Conservation (phyloP, 2,113 vertebrate species). For the Lipophrys pholis region DNA sequence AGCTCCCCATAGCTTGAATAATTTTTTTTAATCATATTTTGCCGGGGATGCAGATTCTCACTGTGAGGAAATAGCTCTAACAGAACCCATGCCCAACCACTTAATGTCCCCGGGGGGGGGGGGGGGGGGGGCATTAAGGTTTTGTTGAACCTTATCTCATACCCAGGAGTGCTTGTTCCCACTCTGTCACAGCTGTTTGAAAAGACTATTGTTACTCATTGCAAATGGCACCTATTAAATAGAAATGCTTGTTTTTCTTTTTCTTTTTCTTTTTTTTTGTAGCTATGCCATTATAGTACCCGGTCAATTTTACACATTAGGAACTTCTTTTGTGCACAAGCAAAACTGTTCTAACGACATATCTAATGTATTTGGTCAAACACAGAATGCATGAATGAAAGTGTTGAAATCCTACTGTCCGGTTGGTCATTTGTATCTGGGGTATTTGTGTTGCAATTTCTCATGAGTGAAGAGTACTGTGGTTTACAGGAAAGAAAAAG, state of each 20-base stretch:
- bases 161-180: neutral
- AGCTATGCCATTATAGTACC: neutral
- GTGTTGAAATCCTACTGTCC: neutral
- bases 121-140: slow-evolving; percentile 11
- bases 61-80: neutral
- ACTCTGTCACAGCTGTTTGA: slow-evolving; percentile 13
- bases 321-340: neutral
- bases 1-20: neutral
- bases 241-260: neutral
- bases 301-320: neutral
- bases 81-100: neutral
- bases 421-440: too few relatives aligned
- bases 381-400: neutral
- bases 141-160: slow-evolving; percentile 4
- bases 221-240: neutral
- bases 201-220: neutral
- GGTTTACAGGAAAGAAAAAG: too few relatives aligned
- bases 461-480: neutral
- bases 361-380: neutral
- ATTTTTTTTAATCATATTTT: neutral
- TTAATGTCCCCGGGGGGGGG: slow-evolving; percentile 16
- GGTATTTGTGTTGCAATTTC: neutral
- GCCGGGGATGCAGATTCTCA: neutral
- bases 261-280: neutral
- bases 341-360: neutral